Conservation (phyloP, 35 echinoderm and acorn worm genomes). For the Patiria miniata region DNA sequence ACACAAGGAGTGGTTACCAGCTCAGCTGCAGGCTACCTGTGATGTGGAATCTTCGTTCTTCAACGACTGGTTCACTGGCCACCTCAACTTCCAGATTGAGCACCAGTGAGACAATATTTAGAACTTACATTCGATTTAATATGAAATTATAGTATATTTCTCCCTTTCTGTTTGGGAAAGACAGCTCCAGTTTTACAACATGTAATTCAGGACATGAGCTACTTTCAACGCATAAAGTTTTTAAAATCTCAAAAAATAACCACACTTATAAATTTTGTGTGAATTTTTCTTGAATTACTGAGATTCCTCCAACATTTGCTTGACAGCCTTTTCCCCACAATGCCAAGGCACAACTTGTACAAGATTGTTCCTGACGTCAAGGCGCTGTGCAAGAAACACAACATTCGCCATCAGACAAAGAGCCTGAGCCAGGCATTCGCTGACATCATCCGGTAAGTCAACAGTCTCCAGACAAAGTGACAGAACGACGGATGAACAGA, state of each 20-base stretch:
- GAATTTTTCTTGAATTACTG: too few species aligned
- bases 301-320: too few species aligned
- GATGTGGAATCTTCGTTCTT: slow-evolving; percentile 77
- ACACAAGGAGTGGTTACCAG: not conserved
- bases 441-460: slow-evolving; percentile 60
- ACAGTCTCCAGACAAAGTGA: too few species aligned
- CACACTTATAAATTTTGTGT: too few species aligned
- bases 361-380: slow-evolving; percentile 63
- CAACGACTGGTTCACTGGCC: slow-evolving; percentile 98
- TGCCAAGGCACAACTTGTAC: slow-evolving; percentile 87
- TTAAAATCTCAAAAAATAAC: too few species aligned
- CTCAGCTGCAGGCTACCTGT: slow-evolving; percentile 78
- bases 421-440: slow-evolving; percentile 35
- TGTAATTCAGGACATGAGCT: too few species aligned
- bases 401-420: slow-evolving; percentile 48
- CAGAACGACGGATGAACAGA: too few species aligned
- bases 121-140: not conserved
- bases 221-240: too few species aligned
- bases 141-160: not conserved
- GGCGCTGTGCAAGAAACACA: slow-evolving; percentile 59
- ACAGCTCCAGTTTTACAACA: too few species aligned
- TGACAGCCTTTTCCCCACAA: slow-evolving; percentile 85
- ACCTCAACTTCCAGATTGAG: slow-evolving; percentile 96
- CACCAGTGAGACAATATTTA: slow-evolving; percentile 82
- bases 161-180: not conserved